Percentiles rank a stretch among this genome's conserved stretches.
These are phyloP conservation scores for Mellivora capensis DNA, from an alignment of 2,113 vertebrate genomes.

Conservation along the genomic window DNA sequence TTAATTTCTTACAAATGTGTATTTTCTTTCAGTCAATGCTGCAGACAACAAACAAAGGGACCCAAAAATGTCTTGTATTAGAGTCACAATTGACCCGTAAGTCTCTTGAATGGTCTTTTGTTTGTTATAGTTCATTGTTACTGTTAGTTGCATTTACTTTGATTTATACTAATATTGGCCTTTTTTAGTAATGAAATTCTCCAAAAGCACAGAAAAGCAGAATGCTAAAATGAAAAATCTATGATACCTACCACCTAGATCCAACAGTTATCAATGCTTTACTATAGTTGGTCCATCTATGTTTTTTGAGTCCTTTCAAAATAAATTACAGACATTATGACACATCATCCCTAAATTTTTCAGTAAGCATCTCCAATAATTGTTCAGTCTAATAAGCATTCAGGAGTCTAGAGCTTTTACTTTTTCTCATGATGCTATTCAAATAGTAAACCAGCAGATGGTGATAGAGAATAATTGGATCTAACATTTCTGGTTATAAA, in stretches of 20 bases:
- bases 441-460: conserved; percentile 56
- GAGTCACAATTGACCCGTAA: conserved; percentile 94
- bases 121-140: background rate
- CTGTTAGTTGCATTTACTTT: conserved; percentile 34
- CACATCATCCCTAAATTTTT: background rate
- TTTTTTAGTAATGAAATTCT: background rate
- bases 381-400: background rate
- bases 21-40: conserved; percentile 90
- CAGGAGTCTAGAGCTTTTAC: background rate
- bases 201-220: background rate
- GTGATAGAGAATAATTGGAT: conserved; percentile 53
- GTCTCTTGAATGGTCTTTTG: conserved; percentile 74
- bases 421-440: conserved; percentile 40
- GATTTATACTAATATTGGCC: background rate
- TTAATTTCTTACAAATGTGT: conserved; percentile 33
- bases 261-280: background rate
- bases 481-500: conserved; percentile 31
- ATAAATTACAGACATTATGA: background rate
- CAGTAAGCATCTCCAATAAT: conserved; percentile 16
- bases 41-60: conserved; percentile 99
- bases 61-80: conserved; percentile 94
- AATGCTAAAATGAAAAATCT: conserved; percentile 42
- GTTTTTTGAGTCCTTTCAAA: conserved; percentile 42
- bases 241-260: background rate
- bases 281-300: background rate